Percentiles rank a stretch among this genome's conserved stretches.
Conservation (phyloP, 2,888 invertebrate species). For the Dione vanillae region DNA sequence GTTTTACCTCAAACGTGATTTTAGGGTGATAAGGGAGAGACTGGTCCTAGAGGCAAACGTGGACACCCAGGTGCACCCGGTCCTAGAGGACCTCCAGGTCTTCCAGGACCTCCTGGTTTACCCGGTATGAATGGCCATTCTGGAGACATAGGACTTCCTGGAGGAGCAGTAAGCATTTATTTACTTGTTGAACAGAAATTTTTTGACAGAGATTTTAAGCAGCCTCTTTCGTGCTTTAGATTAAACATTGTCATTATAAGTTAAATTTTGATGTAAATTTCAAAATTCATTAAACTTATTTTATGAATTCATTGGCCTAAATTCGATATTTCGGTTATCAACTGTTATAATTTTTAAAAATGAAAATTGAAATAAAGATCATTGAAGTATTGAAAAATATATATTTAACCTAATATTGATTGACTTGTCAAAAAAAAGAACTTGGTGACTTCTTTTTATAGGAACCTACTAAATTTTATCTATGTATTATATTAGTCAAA, state of each 20-base stretch:
- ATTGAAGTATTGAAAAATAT: neutral
- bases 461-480: too few species aligned
- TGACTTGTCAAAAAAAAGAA: neutral
- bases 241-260: too few species aligned
- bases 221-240: too few species aligned
- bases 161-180: slow-evolving; percentile 86
- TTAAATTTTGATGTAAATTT: neutral
- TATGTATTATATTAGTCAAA: too few species aligned
- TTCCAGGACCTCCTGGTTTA: slow-evolving; percentile 88
- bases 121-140: slow-evolving; percentile 87
- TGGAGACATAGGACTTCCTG: slow-evolving; percentile 91
- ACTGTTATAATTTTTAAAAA: neutral
- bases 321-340: slow-evolving; percentile 7
- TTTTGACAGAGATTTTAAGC: neutral
- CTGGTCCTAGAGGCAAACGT: slow-evolving; percentile 79
- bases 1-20: too few species aligned
- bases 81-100: slow-evolving; percentile 89
- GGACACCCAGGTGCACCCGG: slow-evolving; percentile 93
- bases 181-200: neutral
- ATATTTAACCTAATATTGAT: neutral
- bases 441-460: too few species aligned
- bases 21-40: slow-evolving; percentile 78
- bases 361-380: neutral
- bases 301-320: slow-evolving; percentile 7
- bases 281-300: slow-evolving; percentile 2